Conservation (phyloP, 2,888 invertebrate genomes). For the Exocentrus adspersus region DNA sequence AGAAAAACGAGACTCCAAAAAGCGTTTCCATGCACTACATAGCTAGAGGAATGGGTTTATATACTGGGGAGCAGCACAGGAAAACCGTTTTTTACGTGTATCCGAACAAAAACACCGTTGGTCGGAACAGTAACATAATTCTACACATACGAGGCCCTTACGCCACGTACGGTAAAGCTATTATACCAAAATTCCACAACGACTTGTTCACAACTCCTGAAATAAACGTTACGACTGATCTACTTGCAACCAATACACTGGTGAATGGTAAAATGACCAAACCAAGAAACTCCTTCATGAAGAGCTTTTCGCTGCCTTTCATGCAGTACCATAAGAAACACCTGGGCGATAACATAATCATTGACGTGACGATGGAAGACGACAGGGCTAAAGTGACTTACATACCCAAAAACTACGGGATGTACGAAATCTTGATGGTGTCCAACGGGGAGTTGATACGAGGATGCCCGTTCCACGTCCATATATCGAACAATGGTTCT, state of each 20-base stretch:
- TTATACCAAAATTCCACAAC: constrained; percentile 45
- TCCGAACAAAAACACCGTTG: constrained; percentile 45
- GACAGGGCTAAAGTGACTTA: constrained; percentile 68
- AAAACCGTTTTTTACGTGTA: constrained; percentile 71
- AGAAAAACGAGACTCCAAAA: constrained; percentile 37
- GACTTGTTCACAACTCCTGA: constrained; percentile 26
- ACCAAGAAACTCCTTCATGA: constrained; percentile 9
- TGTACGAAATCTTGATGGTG: constrained; percentile 69
- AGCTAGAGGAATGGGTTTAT: constrained; percentile 71
- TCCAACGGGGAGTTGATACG: constrained; percentile 68
- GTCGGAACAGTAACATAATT: constrained; percentile 47
- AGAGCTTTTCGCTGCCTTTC: constrained; percentile 31
- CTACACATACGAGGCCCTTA: constrained; percentile 59
- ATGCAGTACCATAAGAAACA: constrained; percentile 27
- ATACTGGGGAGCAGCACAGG: constrained; percentile 68
- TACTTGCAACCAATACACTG: constrained; percentile 3
- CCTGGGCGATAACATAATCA: constrained; percentile 63
- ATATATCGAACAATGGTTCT: constrained; percentile 57
- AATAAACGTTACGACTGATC: constrained; percentile 30
- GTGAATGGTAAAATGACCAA: background rate
- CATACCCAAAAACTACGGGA: constrained; percentile 66
- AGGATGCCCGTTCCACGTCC: constrained; percentile 70
- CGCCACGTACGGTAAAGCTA: constrained; percentile 52
- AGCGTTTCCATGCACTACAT: constrained; percentile 65
- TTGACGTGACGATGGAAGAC: constrained; percentile 63